A percentile compares a stretch with the other conserved stretches of the same genome.
Evolutionary conservation across 2,113 vertebrate genomes (phyloP).

Genomic region (Vombatus ursinus): DNA sequence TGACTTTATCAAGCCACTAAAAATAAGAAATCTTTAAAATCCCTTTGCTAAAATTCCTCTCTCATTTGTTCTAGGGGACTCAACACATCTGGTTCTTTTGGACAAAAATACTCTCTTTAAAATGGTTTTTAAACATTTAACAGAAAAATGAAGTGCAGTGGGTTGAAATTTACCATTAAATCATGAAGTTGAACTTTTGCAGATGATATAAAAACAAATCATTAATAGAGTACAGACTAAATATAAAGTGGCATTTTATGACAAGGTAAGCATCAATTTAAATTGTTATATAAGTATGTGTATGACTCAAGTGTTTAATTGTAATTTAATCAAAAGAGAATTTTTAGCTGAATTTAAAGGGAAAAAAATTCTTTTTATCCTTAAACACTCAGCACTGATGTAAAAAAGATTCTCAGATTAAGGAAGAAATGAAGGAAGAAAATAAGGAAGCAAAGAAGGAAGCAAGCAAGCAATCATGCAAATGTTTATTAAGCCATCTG

Average conservation of each 20-base stretch:
- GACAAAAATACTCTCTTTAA: background rate
- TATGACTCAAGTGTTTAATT: background rate
- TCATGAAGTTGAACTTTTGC: background rate
- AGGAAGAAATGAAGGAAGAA: too few relatives aligned
- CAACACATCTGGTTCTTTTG: background rate
- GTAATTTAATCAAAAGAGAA: background rate
- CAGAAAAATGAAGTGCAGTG: background rate
- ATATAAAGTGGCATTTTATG: background rate
- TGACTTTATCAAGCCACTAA: background rate
- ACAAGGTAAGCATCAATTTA: background rate
- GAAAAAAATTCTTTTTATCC: background rate
- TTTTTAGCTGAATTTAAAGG: background rate
- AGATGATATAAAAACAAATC: background rate
- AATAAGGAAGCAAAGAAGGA: too few relatives aligned
- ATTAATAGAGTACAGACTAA: background rate
- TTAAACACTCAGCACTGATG: background rate
- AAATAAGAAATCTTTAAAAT: background rate
- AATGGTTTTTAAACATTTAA: constrained; percentile 18
- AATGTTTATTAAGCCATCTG: too few relatives aligned
- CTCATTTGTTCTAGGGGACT: background rate
- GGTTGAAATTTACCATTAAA: background rate
- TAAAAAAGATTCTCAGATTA: background rate
- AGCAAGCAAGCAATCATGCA: too few relatives aligned
- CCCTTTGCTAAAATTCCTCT: constrained; percentile 17
- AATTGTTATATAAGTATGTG: background rate